Evolutionary conservation across 1,140 invertebrate species (phyloP), one percentile per base, ranked within the genome.

Genomic region (Eubasilissa regina): DNA sequence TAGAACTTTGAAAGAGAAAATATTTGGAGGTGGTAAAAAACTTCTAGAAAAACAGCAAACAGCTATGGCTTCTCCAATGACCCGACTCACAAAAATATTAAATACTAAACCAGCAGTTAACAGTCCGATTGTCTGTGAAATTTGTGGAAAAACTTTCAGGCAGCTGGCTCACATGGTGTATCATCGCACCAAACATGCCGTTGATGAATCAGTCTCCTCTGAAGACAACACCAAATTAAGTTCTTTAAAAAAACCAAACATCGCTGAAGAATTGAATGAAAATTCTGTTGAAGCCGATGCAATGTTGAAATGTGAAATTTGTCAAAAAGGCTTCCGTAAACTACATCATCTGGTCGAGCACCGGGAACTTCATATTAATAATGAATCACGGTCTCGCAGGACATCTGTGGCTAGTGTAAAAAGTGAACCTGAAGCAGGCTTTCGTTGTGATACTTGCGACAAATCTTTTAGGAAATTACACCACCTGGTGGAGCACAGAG

Each of bases 401-500:
- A 66, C 77, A 10, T 81, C 80, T 0, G 56, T 72, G 11, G 77
- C 62, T 10, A 79, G 77, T 45, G 74, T 72, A 3, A 81, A 77
- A 48, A 81, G 77, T 44, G 88, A 89, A 70, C 80, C 84, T 8
- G 87, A 86, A 68, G 87, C 87, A n/a, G 87, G 87, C 11, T 89
- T 89, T 81, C 85, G 88, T 47, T 89, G 89, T 77, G 89, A 89
- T 78, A 87, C 86, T n/a, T 89, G 89, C 78, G 89, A 89, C 58
- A 89, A 89, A 75, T 89, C 89, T 1, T 89, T 89, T 75, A 85
- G 89, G 62, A 89, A 89, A 83, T 77, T 89, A 19, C 88, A 89
- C 76, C 88, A 89, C 80, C 85, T 89, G 6, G 89, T 89, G 7
- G 87, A 89, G 81, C 89, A 89, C 60, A 85, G 89, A 76, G 87